Percentiles rank a stretch among this genome's conserved stretches.
Conservation (phyloP, 2,797 vertebrate species). For the Chanos chanos region DNA sequence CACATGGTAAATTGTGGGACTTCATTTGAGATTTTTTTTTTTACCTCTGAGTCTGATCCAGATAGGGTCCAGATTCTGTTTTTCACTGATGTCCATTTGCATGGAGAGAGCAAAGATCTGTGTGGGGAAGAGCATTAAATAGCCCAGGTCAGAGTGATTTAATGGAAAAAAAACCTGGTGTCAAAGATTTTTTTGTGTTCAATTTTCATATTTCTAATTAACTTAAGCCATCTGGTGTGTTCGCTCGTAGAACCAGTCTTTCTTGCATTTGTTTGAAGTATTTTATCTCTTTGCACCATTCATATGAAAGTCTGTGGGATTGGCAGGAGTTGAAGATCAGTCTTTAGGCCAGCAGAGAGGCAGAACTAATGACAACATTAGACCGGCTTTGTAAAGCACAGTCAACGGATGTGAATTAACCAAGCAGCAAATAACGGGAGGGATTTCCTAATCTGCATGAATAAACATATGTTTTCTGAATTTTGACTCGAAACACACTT, state of each 20-base stretch:
- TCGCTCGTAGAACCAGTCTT: slow-evolving; percentile 62
- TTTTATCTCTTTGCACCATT: slow-evolving; percentile 76
- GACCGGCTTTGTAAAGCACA: slow-evolving; percentile 67
- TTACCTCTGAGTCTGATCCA: too few relatives aligned
- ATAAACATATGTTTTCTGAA: slow-evolving; percentile 63
- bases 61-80: too few relatives aligned
- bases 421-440: slow-evolving; percentile 78
- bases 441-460: slow-evolving; percentile 71
- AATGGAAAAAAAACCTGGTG: slow-evolving; percentile 52
- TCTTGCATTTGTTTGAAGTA: slow-evolving; percentile 62
- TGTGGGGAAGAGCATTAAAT: too few relatives aligned
- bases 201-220: slow-evolving; percentile 82
- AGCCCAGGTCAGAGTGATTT: too few relatives aligned
- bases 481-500: slow-evolving; percentile 31
- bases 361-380: slow-evolving; percentile 81
- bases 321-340: slow-evolving; percentile 63
- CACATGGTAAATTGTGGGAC: too few relatives aligned
- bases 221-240: slow-evolving; percentile 56
- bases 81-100: slow-evolving; percentile 42
- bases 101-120: slow-evolving; percentile 15
- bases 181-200: slow-evolving; percentile 67
- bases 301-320: slow-evolving; percentile 57
- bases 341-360: slow-evolving; percentile 75
- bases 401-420: slow-evolving; percentile 71
- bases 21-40: too few relatives aligned